Conservation (phyloP, 2,888 invertebrate species). For the Caenorhabditis plicata region DNA sequence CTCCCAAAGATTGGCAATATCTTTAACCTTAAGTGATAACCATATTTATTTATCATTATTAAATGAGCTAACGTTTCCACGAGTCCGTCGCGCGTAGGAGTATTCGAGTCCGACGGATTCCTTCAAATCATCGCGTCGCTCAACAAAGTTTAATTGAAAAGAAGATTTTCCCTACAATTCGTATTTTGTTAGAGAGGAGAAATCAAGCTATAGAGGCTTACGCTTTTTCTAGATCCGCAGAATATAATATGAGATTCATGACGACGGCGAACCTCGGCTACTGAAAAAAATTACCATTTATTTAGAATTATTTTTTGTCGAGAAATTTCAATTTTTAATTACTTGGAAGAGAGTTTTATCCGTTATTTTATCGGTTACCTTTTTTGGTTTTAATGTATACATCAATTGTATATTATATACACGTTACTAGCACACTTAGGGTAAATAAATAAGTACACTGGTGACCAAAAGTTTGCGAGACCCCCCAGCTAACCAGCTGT, state of each 20-base stretch:
- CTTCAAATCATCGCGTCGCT: slow-evolving; percentile 75
- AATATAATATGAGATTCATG: slow-evolving; percentile 39
- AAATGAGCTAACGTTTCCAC: slow-evolving; percentile 66
- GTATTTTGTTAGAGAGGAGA: no score
- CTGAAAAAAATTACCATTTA: slow-evolving; percentile 12
- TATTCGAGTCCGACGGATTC: slow-evolving; percentile 85
- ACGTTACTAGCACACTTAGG: no score
- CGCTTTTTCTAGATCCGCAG: slow-evolving; percentile 40
- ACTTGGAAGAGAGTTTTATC: not conserved
- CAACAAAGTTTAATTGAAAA: slow-evolving; percentile 78
- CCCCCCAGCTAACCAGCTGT: no score
- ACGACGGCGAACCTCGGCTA: slow-evolving; percentile 27
- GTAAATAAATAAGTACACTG: no score
- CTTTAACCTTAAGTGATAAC: slow-evolving; percentile 70
- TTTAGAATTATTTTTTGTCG: no score
- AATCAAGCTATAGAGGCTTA: slow-evolving; percentile 17
- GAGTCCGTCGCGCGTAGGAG: slow-evolving; percentile 75
- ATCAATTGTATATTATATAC: no score
- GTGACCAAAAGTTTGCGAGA: no score
- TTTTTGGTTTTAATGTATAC: no score
- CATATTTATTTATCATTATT: not conserved
- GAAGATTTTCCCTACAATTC: slow-evolving; percentile 76
- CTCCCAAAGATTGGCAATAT: slow-evolving; percentile 84
- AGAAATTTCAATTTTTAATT: not conserved
- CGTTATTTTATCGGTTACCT: not conserved